Conservation (phyloP, 1,140 invertebrate genomes). For the Diabrotica virgifera region DNA sequence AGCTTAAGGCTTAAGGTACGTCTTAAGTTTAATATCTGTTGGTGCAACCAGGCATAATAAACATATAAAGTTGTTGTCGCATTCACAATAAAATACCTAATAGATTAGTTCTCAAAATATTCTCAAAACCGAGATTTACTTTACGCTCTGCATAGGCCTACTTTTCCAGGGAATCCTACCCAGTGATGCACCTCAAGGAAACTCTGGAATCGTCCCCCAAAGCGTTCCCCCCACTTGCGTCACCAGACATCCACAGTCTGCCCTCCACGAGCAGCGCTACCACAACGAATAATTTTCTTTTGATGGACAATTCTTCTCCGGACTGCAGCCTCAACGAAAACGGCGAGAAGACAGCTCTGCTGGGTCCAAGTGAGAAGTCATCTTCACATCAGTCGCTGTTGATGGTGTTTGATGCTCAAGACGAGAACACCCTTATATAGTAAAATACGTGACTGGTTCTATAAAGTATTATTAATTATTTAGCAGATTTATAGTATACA, state of each 20-base stretch:
- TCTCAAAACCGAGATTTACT: neutral
- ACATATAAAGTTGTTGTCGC: too few relatives aligned
- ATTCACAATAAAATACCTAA: too few relatives aligned
- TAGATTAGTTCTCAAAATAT: too few relatives aligned
- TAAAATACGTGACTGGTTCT: neutral
- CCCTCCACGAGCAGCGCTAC: constrained; percentile 60
- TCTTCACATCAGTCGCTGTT: constrained; percentile 65
- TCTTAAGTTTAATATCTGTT: too few relatives aligned
- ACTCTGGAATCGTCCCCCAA: constrained; percentile 43
- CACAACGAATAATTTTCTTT: constrained; percentile 48
- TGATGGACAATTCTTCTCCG: constrained; percentile 46
- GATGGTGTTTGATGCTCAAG: constrained; percentile 67
- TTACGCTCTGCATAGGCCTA: constrained; percentile 5
- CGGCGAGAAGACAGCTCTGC: constrained; percentile 58
- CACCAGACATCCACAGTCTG: constrained; percentile 57
- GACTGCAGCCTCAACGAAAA: constrained; percentile 60
- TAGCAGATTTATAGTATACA: neutral
- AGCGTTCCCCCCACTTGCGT: constrained; percentile 57
- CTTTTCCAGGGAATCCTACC: constrained; percentile 55
- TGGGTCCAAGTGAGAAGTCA: constrained; percentile 43
- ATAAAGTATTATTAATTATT: neutral
- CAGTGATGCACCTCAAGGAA: constrained; percentile 52
- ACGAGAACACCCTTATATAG: constrained; percentile 73
- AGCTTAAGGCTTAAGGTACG: too few relatives aligned
- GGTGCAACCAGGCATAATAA: too few relatives aligned